phyloP scores from a whole-genome alignment of 2,888 invertebrate species.

The Caenorhabditis afra region DNA sequence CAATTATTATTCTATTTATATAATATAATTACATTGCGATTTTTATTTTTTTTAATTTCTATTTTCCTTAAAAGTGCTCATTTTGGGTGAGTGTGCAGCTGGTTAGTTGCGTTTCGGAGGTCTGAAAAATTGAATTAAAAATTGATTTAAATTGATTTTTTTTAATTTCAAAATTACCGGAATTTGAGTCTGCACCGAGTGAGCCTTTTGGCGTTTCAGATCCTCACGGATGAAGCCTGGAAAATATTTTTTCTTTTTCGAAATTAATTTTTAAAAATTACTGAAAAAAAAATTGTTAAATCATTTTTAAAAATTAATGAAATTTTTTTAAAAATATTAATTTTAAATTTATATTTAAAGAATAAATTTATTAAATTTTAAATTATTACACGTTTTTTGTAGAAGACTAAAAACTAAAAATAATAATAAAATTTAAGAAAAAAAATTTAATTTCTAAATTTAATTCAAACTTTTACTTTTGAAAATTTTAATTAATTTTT shows the following conservation, averaged over 20 bases:
- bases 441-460: no score
- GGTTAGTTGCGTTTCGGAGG: slow-evolving; percentile 73
- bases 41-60: not conserved
- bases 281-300: not conserved
- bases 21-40: no score
- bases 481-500: no score
- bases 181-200: slow-evolving; percentile 63
- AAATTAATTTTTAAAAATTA: slow-evolving; percentile 22
- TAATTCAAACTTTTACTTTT: no score
- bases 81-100: slow-evolving; percentile 56
- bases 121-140: slow-evolving; percentile 59
- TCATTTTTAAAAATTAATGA: not conserved
- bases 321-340: not conserved
- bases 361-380: no score
- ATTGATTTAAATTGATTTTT: not conserved
- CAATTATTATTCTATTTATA: no score
- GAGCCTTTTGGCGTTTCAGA: slow-evolving; percentile 81
- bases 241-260: slow-evolving; percentile 44
- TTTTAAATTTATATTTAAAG: not conserved
- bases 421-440: not conserved
- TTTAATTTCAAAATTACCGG: slow-evolving; percentile 49
- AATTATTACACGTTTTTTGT: no score
- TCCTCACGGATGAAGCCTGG: slow-evolving; percentile 81
- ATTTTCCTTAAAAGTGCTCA: slow-evolving; percentile 54
- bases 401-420: not conserved